Conservation (phyloP, 2,113 vertebrate genomes). For the Osmerus mordax region DNA sequence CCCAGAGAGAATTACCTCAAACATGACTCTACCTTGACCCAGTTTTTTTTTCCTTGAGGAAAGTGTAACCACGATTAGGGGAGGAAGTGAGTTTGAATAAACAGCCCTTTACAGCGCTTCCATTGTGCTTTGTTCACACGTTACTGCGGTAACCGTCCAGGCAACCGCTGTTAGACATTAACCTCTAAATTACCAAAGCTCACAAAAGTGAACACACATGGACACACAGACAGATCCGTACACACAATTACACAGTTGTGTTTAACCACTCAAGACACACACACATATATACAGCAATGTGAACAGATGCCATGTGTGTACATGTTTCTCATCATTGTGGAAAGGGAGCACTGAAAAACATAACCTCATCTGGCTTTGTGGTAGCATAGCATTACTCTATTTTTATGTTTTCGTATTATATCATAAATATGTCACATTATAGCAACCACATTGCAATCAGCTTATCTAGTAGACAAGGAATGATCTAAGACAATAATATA, state of each 20-base stretch:
- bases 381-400: slow-evolving; percentile 27
- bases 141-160: slow-evolving; percentile 57
- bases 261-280: not conserved
- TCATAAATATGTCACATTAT: slow-evolving; percentile 29
- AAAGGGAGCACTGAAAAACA: slow-evolving; percentile 25
- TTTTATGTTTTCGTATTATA: slow-evolving; percentile 38
- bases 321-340: slow-evolving; percentile 33
- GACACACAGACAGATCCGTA: slow-evolving; percentile 24
- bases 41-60: slow-evolving; percentile 46
- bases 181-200: slow-evolving; percentile 53
- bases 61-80: slow-evolving; percentile 69
- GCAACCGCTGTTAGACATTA: slow-evolving; percentile 66
- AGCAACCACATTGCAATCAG: slow-evolving; percentile 17
- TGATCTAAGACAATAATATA: slow-evolving; percentile 17
- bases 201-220: not conserved
- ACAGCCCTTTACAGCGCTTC: slow-evolving; percentile 71
- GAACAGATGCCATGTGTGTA: slow-evolving; percentile 32
- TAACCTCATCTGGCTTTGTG: slow-evolving; percentile 33
- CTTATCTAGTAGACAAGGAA: slow-evolving; percentile 25
- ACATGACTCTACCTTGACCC: slow-evolving; percentile 76
- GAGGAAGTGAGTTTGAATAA: slow-evolving; percentile 76
- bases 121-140: slow-evolving; percentile 75
- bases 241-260: slow-evolving; percentile 13
- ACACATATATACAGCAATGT: slow-evolving; percentile 6
- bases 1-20: slow-evolving; percentile 73